Base-by-base conservation (phyloP, 2,888 invertebrate genomes). In the Xestoiulus laeticollis region DNA sequence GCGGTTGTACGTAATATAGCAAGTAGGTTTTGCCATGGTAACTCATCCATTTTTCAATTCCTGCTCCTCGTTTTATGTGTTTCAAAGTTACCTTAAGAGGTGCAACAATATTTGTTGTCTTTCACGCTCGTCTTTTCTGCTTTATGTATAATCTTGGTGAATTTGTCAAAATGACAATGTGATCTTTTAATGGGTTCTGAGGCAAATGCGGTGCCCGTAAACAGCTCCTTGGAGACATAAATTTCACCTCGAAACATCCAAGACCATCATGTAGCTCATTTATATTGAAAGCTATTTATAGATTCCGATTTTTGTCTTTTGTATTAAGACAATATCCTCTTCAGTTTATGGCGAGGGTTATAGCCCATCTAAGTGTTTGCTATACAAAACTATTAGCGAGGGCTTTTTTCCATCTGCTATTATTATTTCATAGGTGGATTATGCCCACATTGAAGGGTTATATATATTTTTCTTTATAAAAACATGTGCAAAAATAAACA, bases 61-160 rank as follows among this genome's bases (percentile, higher is more conserved):
- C 22, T 22, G n/a, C 59, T 59, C 59, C 5, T n/a, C 59, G 22
- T 68, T 68, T 68, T 8, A 26, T 26, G 22, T 10, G 22, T 68
- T 68, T 68, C 26, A 68, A 26, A 26, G 68, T 26, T 68, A 68
- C 68, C 68, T 26, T 68, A 68, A 68, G 68, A 68, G 22, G 68
- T 68, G 26, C 26, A 68, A 68, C 68, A 68, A 68, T 68, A 26
- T 68, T n/a, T 26, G 68, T 68, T 68, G 68, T 68, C 68, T 68
- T 10, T 6, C 26, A 26, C 8, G 68, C 26, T 68, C 68, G 68
- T 26, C 68, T 68, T 68, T 68, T 12, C 26, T 68, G 26, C 26
- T n/a, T 59, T 68, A 26, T 68, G 68, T 68, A 10, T 68, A 68
- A 68, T 68, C 68, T 68, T 26, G 26, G 68, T 68, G 26, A 68